Conservation (phyloP, 2,888 invertebrate species). For the Neocrepidodera transversa region DNA sequence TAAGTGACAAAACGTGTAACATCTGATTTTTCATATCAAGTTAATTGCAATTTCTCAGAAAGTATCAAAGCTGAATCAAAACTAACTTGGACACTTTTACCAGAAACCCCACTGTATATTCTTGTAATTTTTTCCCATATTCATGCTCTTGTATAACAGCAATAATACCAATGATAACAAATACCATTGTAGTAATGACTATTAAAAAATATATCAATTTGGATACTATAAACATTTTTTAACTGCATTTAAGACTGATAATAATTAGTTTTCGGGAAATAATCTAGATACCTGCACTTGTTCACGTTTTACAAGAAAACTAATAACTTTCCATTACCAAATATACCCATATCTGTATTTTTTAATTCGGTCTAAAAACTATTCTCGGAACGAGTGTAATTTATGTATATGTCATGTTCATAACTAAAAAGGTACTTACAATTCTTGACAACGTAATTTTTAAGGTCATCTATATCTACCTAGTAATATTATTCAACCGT, state of each 20-base stretch:
- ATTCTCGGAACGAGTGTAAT: not conserved
- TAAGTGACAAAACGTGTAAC: no score
- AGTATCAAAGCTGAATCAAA: no score
- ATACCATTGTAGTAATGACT: no score
- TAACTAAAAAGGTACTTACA: constrained; percentile 10
- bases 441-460: constrained; percentile 3
- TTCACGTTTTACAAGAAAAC: not conserved
- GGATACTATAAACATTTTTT: not conserved
- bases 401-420: constrained; percentile 1
- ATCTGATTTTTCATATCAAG: no score
- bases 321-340: not conserved
- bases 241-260: not conserved
- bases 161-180: no score
- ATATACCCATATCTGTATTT: constrained; percentile 1
- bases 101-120: no score
- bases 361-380: not conserved
- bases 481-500: constrained; percentile 5
- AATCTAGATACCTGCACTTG: not conserved
- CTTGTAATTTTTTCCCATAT: no score
- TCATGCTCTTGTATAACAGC: no score
- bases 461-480: not conserved
- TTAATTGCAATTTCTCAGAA: no score
- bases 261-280: not conserved
- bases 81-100: no score
- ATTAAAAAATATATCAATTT: no score